Percentiles rank a stretch among this genome's conserved stretches.
Conservation (phyloP, 2,888 invertebrate species). For the Catocala fraxini region DNA sequence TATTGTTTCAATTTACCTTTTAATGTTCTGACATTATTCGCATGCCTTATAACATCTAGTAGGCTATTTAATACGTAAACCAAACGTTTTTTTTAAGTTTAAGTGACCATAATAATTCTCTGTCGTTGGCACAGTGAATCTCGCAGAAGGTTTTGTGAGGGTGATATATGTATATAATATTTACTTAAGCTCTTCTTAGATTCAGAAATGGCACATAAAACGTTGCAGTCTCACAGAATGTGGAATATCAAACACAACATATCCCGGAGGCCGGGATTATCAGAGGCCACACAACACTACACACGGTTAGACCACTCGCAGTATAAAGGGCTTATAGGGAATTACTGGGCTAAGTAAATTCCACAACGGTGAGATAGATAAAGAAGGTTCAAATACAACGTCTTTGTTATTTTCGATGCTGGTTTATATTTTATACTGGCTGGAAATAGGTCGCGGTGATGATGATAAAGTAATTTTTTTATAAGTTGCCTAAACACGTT, state of each 20-base stretch:
- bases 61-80: no score
- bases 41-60: no score
- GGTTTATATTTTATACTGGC: neutral
- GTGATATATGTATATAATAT: neutral
- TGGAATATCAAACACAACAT: conserved; percentile 38
- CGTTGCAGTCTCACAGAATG: conserved; percentile 31
- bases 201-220: conserved; percentile 30
- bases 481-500: no score
- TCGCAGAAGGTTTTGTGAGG: no score
- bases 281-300: conserved; percentile 44
- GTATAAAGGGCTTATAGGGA: conserved; percentile 36
- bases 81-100: no score
- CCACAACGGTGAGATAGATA: conserved; percentile 26
- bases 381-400: conserved; percentile 26
- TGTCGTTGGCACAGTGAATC: no score
- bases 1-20: no score
- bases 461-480: no score
- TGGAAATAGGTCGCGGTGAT: no score
- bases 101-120: no score
- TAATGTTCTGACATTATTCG: no score
- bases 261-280: conserved; percentile 41
- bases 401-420: conserved; percentile 21
- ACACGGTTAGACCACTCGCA: conserved; percentile 32
- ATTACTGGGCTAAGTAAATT: conserved; percentile 45
- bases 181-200: neutral